Base-by-base conservation (phyloP, 2,888 invertebrate species). In the Entomobrya proxima region DNA sequence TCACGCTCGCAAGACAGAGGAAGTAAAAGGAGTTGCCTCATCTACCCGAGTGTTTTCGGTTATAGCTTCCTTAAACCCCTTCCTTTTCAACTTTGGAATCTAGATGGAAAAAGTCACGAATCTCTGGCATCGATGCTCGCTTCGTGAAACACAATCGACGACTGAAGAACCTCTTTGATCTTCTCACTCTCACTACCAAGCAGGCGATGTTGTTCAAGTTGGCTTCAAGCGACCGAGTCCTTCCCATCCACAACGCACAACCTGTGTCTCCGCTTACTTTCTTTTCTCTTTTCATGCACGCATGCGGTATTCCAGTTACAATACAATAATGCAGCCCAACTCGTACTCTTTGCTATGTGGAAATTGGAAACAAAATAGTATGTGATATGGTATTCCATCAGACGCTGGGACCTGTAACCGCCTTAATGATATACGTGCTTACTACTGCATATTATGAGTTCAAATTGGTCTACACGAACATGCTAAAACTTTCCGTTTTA, bases 1-100 rank as follows among this genome's bases (percentile, higher is more conserved):
- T 69, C 18, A 69, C 35, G 72, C 7, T 47, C 47, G 44, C 72
- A 50, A n/a, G 50, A 74, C n/a, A 21, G 37, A 50, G 50, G 50
- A 74, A 74, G 74, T 74, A 50, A 50, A 83, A 83, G 83, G 83
- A 64, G 83, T 83, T 83, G 50, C 83, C 83, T 76, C 75, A 82
- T 35, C 58, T 64, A 82, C 37, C 83, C 83, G 83, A 83, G 55
- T 69, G 76, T 75, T 69, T 83, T 83, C 83, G 83, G 69, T 50
- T 76, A 55, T 35, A 55, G 27, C 40, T 76, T 52, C 76, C 55
- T 83, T 55, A 40, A 30, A 44, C 24, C 27, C 69, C 18, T 69
- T 37, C n/a, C 47, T 27, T 44, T 11, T 50, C 37, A 24, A 30
- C 5, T 50, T 64, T 55, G 47, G 30, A 30, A 40, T 40, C 24